These are phyloP conservation scores for Patiria pectinifera DNA, from an alignment of 53 echinoderm and acorn worm species.

Conservation along the genomic window DNA sequence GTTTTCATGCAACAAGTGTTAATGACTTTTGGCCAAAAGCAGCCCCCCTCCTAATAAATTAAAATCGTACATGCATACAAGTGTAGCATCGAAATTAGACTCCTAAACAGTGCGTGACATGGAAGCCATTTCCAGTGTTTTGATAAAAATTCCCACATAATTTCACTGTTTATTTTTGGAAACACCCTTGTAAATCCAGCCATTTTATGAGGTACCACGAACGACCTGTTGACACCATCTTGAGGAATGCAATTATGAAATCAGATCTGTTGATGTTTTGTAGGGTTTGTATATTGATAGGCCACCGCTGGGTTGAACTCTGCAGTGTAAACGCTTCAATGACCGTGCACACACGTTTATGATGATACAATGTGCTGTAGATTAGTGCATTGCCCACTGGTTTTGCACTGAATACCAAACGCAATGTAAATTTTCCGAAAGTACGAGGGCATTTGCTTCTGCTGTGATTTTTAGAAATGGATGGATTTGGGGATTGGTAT, in stretches of 20 bases:
- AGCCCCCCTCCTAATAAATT: too few species aligned
- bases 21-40: too few species aligned
- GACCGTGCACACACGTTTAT: neutral
- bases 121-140: neutral
- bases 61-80: neutral
- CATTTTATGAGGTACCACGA: neutral
- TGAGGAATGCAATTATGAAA: conserved; percentile 19
- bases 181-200: neutral
- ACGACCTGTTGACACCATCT: conserved; percentile 4
- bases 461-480: too few species aligned
- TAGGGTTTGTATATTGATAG: neutral
- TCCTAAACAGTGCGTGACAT: neutral
- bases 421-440: neutral
- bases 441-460: too few species aligned
- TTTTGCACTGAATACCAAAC: neutral
- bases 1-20: too few species aligned
- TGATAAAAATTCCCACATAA: neutral
- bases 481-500: too few species aligned
- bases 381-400: neutral
- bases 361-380: neutral
- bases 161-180: conserved; percentile 2
- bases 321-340: neutral
- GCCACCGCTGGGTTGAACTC: conserved; percentile 12
- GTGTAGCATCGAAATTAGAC: neutral
- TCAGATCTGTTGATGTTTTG: neutral